phyloP scores from a whole-genome alignment of 2,888 invertebrate genomes.

The Eupithecia exiguata region DNA sequence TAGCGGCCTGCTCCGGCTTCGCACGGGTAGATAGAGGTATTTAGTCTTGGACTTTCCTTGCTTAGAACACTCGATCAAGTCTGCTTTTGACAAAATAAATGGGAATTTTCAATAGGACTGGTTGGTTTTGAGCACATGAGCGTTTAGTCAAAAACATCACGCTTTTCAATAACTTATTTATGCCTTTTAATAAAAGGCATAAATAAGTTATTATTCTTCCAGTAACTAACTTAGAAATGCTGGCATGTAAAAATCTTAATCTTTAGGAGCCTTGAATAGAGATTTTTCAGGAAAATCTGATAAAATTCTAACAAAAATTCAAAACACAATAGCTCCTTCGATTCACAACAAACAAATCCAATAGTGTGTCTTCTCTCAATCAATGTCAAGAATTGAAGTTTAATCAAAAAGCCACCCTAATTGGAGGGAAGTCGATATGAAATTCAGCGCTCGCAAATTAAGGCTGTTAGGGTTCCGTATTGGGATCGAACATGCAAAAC shows the following conservation, averaged over 20 bases:
- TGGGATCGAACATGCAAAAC: constrained; percentile 57
- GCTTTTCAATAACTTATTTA: no score
- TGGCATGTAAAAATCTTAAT: background rate
- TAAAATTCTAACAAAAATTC: background rate
- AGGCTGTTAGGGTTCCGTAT: constrained; percentile 29
- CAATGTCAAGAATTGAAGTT: constrained; percentile 30
- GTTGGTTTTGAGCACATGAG: no score
- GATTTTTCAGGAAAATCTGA: background rate
- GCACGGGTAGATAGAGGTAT: no score
- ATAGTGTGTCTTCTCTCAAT: background rate
- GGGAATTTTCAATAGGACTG: background rate
- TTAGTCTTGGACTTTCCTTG: no score
- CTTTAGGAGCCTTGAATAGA: background rate
- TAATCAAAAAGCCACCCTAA: constrained; percentile 33
- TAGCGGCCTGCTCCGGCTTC: no score
- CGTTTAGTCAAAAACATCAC: no score
- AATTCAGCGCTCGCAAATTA: constrained; percentile 38
- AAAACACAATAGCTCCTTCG: background rate
- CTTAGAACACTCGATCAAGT: no score
- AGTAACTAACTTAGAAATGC: background rate
- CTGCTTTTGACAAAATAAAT: no score
- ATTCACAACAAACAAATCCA: constrained; percentile 1
- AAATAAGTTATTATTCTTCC: no score
- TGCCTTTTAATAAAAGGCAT: no score
- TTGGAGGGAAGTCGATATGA: constrained; percentile 37